Base-by-base conservation (phyloP, 2,888 invertebrate species). In the Girardia tigrina region DNA sequence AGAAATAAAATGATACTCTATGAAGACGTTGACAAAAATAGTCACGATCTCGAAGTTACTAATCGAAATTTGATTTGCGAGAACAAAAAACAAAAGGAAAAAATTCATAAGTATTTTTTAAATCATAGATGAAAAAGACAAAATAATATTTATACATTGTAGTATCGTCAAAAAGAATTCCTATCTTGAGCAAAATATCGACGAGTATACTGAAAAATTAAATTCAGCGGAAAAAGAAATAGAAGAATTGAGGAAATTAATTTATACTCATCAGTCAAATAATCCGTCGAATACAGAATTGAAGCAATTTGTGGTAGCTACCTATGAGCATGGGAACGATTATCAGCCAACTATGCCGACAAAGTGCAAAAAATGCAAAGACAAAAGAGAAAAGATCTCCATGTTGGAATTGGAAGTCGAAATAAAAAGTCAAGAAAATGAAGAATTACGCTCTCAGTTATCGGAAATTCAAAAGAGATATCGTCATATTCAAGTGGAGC, bases 1-100 rank as follows among this genome's bases (percentile, higher is more conserved):
- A 26, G 71, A n/a, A 71, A 71, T 28, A 71, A 71, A 29, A 71
- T 71, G 71, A 71, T 28, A 4, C 71, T 71, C 4, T 71, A 71
- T n/a, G 71, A 71, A 71, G 71, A 71, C 28, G 71, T 71, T 4
- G 71, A 71, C n/a, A 27, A 29, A 27, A 27, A 71, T n/a, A 71
- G 29, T n/a, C 28, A 27, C 14, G 71, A 71, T 71, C 71, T 71
- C 4, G 71, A 71, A 29, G 20, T 71, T 27, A 28, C n/a, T 12
- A 71, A 71, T n/a, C 6, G 29, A 29, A 27, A 29, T 71, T 29
- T 71, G n/a, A 6, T 14, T 6, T 6, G 14, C 4, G 71, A 71
- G 2, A 29, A 14, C n/a, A 28, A 27, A 14, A 27, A 71, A 12
- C 28, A 71, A 27, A 71, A 71, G 23, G 28, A 71, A 29, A 71